A percentile compares a stretch with the other conserved stretches of the same genome.
Conservation (phyloP, 2,113 vertebrate genomes). For the Cephalopterus ornatus region DNA sequence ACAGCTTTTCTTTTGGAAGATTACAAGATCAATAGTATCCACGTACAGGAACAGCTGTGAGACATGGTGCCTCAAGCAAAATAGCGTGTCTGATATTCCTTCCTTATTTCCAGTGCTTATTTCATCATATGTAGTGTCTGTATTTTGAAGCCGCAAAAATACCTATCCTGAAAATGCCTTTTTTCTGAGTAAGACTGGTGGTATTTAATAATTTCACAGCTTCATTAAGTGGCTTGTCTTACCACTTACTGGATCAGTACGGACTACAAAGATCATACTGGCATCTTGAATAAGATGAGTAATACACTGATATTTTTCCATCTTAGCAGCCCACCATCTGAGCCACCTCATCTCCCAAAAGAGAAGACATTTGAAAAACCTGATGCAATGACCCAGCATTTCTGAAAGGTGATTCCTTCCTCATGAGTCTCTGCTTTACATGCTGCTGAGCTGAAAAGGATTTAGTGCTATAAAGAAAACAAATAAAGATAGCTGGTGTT, state of each 20-base stretch:
- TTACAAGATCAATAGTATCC: background rate
- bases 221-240: background rate
- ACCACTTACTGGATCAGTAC: background rate
- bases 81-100: background rate
- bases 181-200: background rate
- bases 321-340: background rate
- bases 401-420: conserved; percentile 8
- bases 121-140: background rate
- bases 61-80: background rate
- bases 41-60: background rate
- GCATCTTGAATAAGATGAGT: background rate
- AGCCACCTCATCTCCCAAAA: background rate
- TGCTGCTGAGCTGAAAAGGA: background rate
- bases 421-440: background rate
- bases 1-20: background rate
- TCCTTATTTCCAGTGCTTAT: background rate
- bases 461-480: background rate
- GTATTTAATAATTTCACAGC: background rate
- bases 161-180: background rate
- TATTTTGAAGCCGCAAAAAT: background rate
- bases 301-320: background rate
- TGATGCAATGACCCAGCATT: background rate
- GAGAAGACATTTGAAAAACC: background rate
- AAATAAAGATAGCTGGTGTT: background rate
- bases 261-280: background rate